Conservation (phyloP, 2,113 vertebrate genomes). For the Illadopsis cleaveri region DNA sequence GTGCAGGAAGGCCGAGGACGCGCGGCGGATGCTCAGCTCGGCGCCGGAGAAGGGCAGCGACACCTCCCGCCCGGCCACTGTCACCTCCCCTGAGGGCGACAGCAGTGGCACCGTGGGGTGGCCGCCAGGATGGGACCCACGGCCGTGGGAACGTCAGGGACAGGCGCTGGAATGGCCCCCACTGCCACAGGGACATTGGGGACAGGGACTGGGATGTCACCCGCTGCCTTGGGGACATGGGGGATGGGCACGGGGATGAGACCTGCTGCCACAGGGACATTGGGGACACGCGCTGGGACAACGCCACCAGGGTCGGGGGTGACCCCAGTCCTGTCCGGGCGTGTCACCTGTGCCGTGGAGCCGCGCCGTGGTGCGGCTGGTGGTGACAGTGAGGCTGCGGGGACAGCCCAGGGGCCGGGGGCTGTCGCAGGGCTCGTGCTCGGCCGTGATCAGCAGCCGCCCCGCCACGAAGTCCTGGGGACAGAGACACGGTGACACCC, state of each 20-base stretch:
- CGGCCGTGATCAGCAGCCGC: constrained; percentile 75
- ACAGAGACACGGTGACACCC: background rate
- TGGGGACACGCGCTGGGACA: background rate
- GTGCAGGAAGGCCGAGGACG: constrained; percentile 85
- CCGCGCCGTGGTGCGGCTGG: constrained; percentile 68
- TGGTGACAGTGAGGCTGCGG: constrained; percentile 73
- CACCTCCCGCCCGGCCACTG: constrained; percentile 74
- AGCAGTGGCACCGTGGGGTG: background rate
- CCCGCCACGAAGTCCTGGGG: constrained; percentile 82
- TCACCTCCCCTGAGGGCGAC: constrained; percentile 75
- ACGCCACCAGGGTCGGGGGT: rapidly evolving
- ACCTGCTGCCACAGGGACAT: background rate
- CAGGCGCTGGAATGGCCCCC: background rate
- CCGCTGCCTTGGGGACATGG: rapidly evolving
- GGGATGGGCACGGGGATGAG: background rate
- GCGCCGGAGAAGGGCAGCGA: constrained; percentile 75
- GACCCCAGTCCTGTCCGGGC: rapidly evolving
- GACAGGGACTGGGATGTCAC: background rate
- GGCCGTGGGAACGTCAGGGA: background rate
- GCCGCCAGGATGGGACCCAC: background rate
- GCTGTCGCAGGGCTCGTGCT: constrained; percentile 66
- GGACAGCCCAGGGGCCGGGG: constrained; percentile 69
- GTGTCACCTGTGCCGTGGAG: constrained; percentile 81
- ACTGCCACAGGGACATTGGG: too few relatives aligned
- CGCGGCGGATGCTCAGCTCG: constrained; percentile 69